Evolutionary conservation across 2,888 invertebrate species (phyloP), one percentile per base, ranked within the genome.

Genomic region (Nymphalis urticae): DNA sequence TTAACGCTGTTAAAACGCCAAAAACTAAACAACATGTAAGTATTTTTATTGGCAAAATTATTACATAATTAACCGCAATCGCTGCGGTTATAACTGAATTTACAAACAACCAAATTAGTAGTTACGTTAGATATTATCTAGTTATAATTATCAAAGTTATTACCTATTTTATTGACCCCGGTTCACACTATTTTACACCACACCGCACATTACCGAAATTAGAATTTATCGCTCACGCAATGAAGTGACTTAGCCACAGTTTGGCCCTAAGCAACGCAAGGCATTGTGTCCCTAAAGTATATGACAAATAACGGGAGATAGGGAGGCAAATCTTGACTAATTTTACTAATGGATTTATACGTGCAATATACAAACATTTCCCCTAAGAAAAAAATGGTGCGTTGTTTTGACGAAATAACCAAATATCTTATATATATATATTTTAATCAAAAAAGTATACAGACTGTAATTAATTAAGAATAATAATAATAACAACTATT

Each of bases 321-420:
- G 88, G 88, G 87, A 82, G 88, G 85, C 86, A 85, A 87, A 88
- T 89, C 88, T 89, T 89, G 82, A 83, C 86, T 90, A 89, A 91
- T 92, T 89, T 90, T 86, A 89, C 88, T 91, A 90, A 92, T 92
- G 90, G 88, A 87, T 82, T 85, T 82, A 85, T 83, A 84, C 85
- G 36, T 58, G 36, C 36, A 53, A 48, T 47, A 10, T 66, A 36
- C n/a, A 32, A 21, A 6, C 50, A 24, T 16, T 50, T 48, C 48
- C 58, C 48, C 32, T 53, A 59, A 60, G 27, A 42, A 51, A 62
- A 9, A 17, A 32, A 16, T 17, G 6, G 56, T 32, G 17, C 27
- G 8, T 7, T 42, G 42, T 42, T 13, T 42, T 42, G 13, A 42
- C 10, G 42, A 42, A 42, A 42, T 42, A 42, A 13, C 42, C 10